Evolutionary conservation across 1,140 invertebrate genomes (phyloP).

Genomic region (Neodiprion virginianus): DNA sequence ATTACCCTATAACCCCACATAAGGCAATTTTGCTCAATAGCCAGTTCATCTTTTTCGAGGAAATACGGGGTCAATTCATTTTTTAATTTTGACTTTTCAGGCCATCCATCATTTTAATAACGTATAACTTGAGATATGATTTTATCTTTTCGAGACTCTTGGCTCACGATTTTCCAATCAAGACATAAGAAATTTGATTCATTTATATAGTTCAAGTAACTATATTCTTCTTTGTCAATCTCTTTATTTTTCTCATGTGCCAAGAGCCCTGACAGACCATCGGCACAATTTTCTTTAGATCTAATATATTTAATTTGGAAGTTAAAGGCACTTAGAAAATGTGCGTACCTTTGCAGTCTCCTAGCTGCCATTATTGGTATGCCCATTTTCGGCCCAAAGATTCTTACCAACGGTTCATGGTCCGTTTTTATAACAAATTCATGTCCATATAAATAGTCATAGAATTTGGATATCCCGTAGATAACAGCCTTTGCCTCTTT

Average conservation of each 20-base stretch:
- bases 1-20: conserved; percentile 41
- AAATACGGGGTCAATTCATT: conserved; percentile 1
- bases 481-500: conserved; percentile 63
- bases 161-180: background rate
- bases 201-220: background rate
- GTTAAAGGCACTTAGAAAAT: conserved; percentile 23
- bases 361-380: conserved; percentile 23
- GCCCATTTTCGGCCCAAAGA: conserved; percentile 44
- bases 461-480: conserved; percentile 59
- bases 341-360: conserved; percentile 21
- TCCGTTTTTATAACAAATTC: conserved; percentile 49
- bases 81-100: background rate
- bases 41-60: background rate
- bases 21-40: conserved; percentile 30
- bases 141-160: conserved; percentile 5
- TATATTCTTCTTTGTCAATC: background rate
- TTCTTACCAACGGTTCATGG: conserved; percentile 47
- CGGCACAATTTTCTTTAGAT: conserved; percentile 31
- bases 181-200: background rate
- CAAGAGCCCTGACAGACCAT: conserved; percentile 36
- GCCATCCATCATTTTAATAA: background rate
- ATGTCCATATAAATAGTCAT: conserved; percentile 55
- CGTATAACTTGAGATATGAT: background rate
- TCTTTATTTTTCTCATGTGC: background rate
- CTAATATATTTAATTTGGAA: conserved; percentile 20